Evolutionary conservation across 1,140 invertebrate species (phyloP).

Genomic region (Diorhabda elongata): DNA sequence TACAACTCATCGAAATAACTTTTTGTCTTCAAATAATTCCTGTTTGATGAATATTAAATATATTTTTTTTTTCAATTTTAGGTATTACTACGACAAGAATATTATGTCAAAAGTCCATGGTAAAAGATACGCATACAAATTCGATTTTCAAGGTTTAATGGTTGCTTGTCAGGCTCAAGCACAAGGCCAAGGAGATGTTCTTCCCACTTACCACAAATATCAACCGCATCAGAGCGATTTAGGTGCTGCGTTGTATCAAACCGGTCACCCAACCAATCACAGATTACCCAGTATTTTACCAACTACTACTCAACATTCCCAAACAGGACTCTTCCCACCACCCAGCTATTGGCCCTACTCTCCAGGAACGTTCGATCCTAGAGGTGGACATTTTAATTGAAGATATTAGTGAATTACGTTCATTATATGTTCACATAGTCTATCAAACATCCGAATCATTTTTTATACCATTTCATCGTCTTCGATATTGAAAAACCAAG

Average conservation of each 20-base stretch:
- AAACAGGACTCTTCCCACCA: conserved; percentile 42
- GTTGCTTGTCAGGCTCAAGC: conserved; percentile 74
- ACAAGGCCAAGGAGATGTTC: conserved; percentile 45
- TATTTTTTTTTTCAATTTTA: conserved; percentile 47
- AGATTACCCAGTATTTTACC: conserved; percentile 42
- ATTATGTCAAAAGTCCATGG: conserved; percentile 94
- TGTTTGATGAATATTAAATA: background rate
- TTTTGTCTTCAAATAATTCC: too few relatives aligned
- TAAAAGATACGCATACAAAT: conserved; percentile 89
- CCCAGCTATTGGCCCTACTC: conserved; percentile 48
- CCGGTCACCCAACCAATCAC: conserved; percentile 26
- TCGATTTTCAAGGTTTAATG: conserved; percentile 82
- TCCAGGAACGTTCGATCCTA: conserved; percentile 45
- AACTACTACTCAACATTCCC: conserved; percentile 35
- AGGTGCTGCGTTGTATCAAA: conserved; percentile 44
- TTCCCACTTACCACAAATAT: conserved; percentile 51
- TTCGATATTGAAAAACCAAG: too few relatives aligned
- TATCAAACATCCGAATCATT: too few relatives aligned
- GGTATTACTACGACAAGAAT: conserved; percentile 98
- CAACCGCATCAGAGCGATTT: conserved; percentile 45
- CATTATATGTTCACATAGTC: too few relatives aligned
- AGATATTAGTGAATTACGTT: background rate
- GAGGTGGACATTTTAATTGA: conserved; percentile 43
- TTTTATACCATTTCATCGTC: too few relatives aligned
- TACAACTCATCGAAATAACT: too few relatives aligned